Base-by-base conservation (phyloP, 1,140 invertebrate species). In the Ctenoplectra terminalis region DNA sequence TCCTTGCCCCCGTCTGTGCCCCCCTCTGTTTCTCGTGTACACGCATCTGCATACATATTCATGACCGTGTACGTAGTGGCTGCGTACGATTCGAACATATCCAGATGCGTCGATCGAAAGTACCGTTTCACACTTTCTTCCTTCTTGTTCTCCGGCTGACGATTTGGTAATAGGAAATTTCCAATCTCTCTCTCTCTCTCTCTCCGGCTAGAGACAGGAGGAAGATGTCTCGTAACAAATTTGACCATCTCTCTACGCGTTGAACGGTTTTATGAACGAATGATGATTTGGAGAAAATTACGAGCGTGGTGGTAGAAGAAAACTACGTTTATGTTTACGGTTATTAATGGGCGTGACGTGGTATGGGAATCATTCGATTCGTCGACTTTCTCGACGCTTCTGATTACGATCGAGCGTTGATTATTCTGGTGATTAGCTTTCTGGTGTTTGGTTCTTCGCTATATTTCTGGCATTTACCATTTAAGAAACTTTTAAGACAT, bases 111-210 rank as follows among this genome's bases (percentile, higher is more conserved):
- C 69, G 43, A 61, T 72, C 77, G 56, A 72, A 75, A 67, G 73
- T 81, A 74, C 71, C 70, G 61, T 76, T 72, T n/a, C 52, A 26
- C 26, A 52, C 73, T 76, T 81, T 81, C 71, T 58, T 75, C 15
- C 40, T n/a, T 7, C 31, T 37, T 31, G 58, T 61, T 43, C 50
- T 13, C 37, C 4, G 13, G 3, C 9, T 20, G 48, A 20, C 6
- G 23, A 74, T 74, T 80, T 15, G 50, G 48, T 52, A 52, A 73
- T 31, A 52, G 37, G 37, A 34, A 56, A 66, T 64, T 74, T 40
- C 48, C 60, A 46, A 56, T 58, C 29, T 9, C 9, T 40, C 9
- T 40, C 9, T 76, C 61, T 50, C 23, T 52, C 58, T 37, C 29
- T 13, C 13, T n/a, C 11, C 20, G 15, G 13, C 7, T 4, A 26